Evolutionary conservation across 2,113 vertebrate species (phyloP), one percentile per base, ranked within the genome.

Genomic region (Gallinago media): DNA sequence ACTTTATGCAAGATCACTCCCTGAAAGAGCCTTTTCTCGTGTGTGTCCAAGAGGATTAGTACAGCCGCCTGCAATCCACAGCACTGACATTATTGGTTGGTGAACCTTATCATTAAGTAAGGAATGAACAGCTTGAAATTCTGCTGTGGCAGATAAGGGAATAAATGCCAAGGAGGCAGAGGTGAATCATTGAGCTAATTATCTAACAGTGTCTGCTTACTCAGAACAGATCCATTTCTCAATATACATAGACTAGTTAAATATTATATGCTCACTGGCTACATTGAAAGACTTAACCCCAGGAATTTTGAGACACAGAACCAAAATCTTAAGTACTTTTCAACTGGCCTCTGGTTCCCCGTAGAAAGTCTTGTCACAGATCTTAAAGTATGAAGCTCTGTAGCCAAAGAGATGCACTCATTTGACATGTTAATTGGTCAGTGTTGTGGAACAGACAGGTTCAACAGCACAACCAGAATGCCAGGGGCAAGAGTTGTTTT

Each of bases 401-500:
- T 18, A 81, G 9, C 8, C 81, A 82, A 74, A 61, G 62, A 72
- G 56, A 91, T 46, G 70, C 46, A 44, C 7, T 16, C 58, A 49
- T 36, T 52, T 34, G 67, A 65, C 47, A 42, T 2, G 0, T 10
- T 73, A 65, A 62, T 47, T 58, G 12, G 49, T 59, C 19, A 5
- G 36, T 42, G 52, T 2, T 76, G n/a, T 56, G 34, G 59, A 50
- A 6, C 59, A 96, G 91, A 94, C 95, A 83, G 88, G 96, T 90
- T 88, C 59, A 29, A 80, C 91, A 77, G 68, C 91, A 73, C 58
- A 74, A 66, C 25, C 13, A 74, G 75, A 80, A 58, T 15, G 73
- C 84, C 80, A 49, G 74, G 91, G 80, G 92, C 89, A 94, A 77
- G 84, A 67, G 55, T 3, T 84, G 89, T 81, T 84, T 68, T 75